These are phyloP conservation scores for Petrolisthes manimaculis DNA, from an alignment of 2,888 invertebrate genomes.

Conservation along the genomic window DNA sequence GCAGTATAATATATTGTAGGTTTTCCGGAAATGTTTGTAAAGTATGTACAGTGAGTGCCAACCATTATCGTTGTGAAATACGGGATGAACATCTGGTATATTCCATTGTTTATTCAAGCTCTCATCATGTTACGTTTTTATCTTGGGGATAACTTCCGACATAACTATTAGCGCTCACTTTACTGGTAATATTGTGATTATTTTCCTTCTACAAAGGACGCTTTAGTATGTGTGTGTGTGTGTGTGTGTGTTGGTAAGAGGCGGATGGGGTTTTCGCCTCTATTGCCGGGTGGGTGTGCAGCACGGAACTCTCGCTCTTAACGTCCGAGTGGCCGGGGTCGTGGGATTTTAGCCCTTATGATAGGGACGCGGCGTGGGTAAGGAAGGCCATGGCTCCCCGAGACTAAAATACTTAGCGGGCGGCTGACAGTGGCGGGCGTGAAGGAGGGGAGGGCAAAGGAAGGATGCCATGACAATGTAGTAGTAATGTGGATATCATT, in stretches of 20 bases:
- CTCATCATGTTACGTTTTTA: too few species aligned
- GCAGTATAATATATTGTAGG: too few species aligned
- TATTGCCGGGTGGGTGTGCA: slow-evolving; percentile 18
- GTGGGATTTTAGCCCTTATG: slow-evolving; percentile 47
- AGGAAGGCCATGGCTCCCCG: slow-evolving; percentile 33
- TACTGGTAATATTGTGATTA: too few species aligned
- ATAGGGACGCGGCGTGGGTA: slow-evolving; percentile 52
- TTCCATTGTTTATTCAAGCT: too few species aligned
- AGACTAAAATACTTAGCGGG: slow-evolving; percentile 55
- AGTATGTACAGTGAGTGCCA: too few species aligned
- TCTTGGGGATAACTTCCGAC: too few species aligned
- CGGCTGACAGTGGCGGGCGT: slow-evolving; percentile 35
- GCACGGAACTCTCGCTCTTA: slow-evolving; percentile 40
- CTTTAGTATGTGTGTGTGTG: neutral
- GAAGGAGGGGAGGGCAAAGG: neutral
- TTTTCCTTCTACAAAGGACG: slow-evolving; percentile 4
- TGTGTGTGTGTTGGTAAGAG: slow-evolving; percentile 7
- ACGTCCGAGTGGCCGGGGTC: slow-evolving; percentile 10
- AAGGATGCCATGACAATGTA: too few species aligned
- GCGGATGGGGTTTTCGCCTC: slow-evolving; percentile 26
- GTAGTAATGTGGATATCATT: too few species aligned
- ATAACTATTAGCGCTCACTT: too few species aligned
- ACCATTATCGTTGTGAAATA: too few species aligned
- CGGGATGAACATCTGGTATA: too few species aligned
- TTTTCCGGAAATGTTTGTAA: too few species aligned